Base-by-base conservation (phyloP, 2,888 invertebrate genomes). In the Chrysolina oricalcia region DNA sequence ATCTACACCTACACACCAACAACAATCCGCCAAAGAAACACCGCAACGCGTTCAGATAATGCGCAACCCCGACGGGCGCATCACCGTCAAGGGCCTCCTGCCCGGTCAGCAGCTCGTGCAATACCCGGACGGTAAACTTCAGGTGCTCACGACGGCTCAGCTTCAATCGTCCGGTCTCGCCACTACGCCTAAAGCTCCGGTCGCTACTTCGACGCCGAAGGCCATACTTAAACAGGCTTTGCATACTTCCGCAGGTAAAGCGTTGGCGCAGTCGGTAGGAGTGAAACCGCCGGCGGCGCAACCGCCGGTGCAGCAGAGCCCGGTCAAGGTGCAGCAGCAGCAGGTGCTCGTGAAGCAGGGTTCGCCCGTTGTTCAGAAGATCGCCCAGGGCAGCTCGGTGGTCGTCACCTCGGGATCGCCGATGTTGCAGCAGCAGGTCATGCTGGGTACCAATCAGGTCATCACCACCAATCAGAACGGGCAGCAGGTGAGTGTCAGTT, bases 41-140 rank as follows among this genome's bases (percentile, higher is more conserved):
- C 91, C 91, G 15, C 96, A 96, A 87, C 95, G 95, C 86, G 95
- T 98, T 15, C 97, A 98, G 90, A 96, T 98, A 81, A 93, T 97
- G 84, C 94, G 96, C 80, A 93, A 95, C 0, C 95, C 96, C 0
- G 97, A 97, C 88, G 98, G 98, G 27, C 97, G 97, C 89, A 90
- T 98, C 17, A 96, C 97, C 83, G 97, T 98, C 1, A 93, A 96
- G 76, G 98, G 98, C 0, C 90, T 98, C 10, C 92, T 96, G 88
- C 96, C 97, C 63, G 98, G 97, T 70, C 98, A 98, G 86, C 97
- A 98, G 86, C 90, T 98, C 72, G 94, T 98, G 59, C 96, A 97
- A 87, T 94, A 97, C 92, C 95, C 97, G 0, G 98, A 98, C 88
- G 98, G 98, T 0, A 96, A 97, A 87, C 89, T 98, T 27, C 97